These are phyloP conservation scores for Neodiprion fabricii DNA, from an alignment of 1,140 invertebrate genomes.

Conservation along the genomic window DNA sequence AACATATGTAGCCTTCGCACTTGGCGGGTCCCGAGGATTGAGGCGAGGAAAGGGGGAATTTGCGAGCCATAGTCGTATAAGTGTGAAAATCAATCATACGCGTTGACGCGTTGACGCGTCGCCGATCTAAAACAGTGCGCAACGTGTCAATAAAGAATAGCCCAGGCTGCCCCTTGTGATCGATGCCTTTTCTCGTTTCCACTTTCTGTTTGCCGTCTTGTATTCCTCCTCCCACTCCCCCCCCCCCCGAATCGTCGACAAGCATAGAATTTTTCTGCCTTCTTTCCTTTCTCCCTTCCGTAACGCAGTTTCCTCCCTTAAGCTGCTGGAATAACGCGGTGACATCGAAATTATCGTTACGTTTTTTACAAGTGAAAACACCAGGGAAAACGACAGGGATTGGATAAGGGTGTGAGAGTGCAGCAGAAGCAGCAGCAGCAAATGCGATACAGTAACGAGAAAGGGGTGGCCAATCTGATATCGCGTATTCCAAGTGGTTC, in stretches of 20 bases:
- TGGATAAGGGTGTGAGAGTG: too few species aligned
- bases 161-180: constrained; percentile 31
- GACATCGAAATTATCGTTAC: too few species aligned
- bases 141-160: constrained; percentile 37
- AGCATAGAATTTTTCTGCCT: too few species aligned
- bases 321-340: too few species aligned
- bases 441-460: constrained; percentile 26
- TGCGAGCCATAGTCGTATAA: constrained; percentile 25
- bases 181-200: constrained; percentile 24
- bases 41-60: not conserved
- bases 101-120: constrained; percentile 38
- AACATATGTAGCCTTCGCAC: not conserved
- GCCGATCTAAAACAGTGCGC: constrained; percentile 18
- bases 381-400: too few species aligned
- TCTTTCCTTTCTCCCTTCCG: too few species aligned
- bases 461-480: constrained; percentile 54
- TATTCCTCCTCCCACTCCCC: too few species aligned
- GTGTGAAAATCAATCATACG: constrained; percentile 51
- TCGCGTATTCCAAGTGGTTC: constrained; percentile 39
- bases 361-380: too few species aligned
- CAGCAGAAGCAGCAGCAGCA: not conserved
- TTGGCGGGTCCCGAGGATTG: constrained; percentile 26
- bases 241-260: too few species aligned
- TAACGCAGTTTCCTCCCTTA: too few species aligned
- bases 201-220: not conserved